A percentile compares a stretch with the other conserved stretches of the same genome.
phyloP scores from a whole-genome alignment of 2,797 vertebrate genomes.

The Synaphobranchus kaupii region DNA sequence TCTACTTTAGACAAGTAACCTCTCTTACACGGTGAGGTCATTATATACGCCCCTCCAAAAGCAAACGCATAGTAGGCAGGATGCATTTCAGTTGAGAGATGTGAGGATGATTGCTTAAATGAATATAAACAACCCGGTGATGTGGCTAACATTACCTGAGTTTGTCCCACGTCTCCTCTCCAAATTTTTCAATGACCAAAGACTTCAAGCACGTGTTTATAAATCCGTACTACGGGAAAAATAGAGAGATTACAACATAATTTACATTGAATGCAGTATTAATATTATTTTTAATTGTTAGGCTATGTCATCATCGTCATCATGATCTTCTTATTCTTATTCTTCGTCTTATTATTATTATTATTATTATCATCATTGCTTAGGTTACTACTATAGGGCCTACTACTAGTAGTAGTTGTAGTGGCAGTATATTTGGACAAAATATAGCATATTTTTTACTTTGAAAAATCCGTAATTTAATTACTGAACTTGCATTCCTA shows the following conservation, averaged over 20 bases:
- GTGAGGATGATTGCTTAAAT: neutral
- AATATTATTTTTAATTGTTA: neutral
- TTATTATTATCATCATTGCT: no score
- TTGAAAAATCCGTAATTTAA: neutral
- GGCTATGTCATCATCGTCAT: neutral
- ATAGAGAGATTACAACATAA: neutral
- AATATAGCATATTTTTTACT: neutral
- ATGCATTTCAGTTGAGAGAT: neutral
- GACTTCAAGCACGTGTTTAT: conserved; percentile 76
- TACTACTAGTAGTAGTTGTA: neutral
- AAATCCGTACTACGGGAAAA: conserved; percentile 72
- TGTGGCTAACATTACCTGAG: conserved; percentile 65
- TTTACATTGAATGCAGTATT: neutral
- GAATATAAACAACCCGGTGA: neutral
- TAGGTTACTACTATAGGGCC: neutral
- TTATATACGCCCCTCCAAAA: conserved; percentile 20
- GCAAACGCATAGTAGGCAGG: neutral
- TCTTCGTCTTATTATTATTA: neutral
- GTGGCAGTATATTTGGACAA: neutral
- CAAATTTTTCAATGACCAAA: conserved; percentile 72
- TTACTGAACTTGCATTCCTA: neutral
- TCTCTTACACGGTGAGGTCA: neutral
- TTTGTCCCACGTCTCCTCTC: conserved; percentile 73
- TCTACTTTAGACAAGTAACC: neutral
- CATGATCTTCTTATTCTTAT: no score